Base-by-base conservation (phyloP, 2,888 invertebrate species). In the Unio pictorum region DNA sequence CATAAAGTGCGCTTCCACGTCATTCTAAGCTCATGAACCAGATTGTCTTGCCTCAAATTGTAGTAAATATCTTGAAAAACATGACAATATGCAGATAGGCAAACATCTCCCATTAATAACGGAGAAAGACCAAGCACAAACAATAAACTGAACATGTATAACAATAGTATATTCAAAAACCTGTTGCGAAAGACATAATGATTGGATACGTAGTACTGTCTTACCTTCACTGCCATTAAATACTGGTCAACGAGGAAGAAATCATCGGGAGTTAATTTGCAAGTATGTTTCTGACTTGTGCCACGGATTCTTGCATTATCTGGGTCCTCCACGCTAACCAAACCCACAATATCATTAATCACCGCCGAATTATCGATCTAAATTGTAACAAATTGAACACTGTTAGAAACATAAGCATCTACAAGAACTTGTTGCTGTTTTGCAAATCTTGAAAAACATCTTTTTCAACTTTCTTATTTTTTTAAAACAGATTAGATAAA, bases 241-340 rank as follows among this genome's bases (percentile, higher is more conserved):
- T 20, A 55, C 23, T 61, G 54, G 30, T 65, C 64, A 28, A 72
- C 20, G 17, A 55, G 26, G 26, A 70, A 59, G 23, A 61, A 30
- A 4, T 69, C 64, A 5, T 58, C 18, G 18, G 72, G 68, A 11
- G 69, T 55, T 0, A 71, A 66, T 17, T 62, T 56, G 69, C 84
- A 84, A 7, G 59, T 67, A 64, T 81, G 82, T 7, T 54, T 73
- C 63, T 84, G 84, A 57, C 61, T 34, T 26, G 59, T 23, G n/a
- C 45, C 68, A 18, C 54, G 61, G 0, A 28, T 23, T 55, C 73
- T 76, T 0, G 63, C 60, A 59, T 84, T 82, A 65, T 84, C 84
- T 23, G 82, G 84, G 64, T 84, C 84, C 8, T 28, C 62, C 15
- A 82, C 78, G 6, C 62, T 60, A 7, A 82, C 67, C 26, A 76